phyloP scores from a whole-genome alignment of 2,113 vertebrate genomes.

The Marmota monax region DNA sequence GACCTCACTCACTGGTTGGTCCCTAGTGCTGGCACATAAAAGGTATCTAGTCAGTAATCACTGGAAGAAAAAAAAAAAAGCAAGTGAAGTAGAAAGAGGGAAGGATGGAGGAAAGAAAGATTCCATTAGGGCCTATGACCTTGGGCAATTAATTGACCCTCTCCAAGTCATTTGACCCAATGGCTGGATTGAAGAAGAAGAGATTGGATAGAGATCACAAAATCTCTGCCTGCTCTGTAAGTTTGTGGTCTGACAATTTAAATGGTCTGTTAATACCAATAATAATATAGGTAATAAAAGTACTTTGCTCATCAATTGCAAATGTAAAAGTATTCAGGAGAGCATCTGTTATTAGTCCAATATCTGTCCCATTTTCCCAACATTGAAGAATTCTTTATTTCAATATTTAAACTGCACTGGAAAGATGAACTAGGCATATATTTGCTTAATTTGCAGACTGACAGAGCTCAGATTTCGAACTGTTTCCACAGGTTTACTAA shows the following conservation, averaged over 20 bases:
- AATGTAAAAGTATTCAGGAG: constrained; percentile 9
- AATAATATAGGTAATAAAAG: background rate
- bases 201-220: background rate
- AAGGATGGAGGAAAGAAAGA: background rate
- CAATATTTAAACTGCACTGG: constrained; percentile 68
- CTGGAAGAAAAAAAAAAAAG: constrained; percentile 13
- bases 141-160: background rate
- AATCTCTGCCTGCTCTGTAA: background rate
- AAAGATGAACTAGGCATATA: constrained; percentile 68
- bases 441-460: constrained; percentile 73
- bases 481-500: constrained; percentile 61
- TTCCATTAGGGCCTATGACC: background rate
- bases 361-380: constrained; percentile 45
- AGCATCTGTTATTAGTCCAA: background rate
- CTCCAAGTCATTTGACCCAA: background rate
- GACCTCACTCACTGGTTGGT: background rate
- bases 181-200: background rate
- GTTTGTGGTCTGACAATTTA: background rate
- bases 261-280: background rate
- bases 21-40: background rate
- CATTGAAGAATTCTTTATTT: constrained; percentile 45
- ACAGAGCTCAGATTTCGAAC: constrained; percentile 53
- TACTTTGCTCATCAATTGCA: background rate
- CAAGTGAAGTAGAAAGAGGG: background rate
- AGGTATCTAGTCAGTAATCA: background rate